Base-by-base conservation (phyloP, 2,888 invertebrate species). In the Sphecodes monilicornis region DNA sequence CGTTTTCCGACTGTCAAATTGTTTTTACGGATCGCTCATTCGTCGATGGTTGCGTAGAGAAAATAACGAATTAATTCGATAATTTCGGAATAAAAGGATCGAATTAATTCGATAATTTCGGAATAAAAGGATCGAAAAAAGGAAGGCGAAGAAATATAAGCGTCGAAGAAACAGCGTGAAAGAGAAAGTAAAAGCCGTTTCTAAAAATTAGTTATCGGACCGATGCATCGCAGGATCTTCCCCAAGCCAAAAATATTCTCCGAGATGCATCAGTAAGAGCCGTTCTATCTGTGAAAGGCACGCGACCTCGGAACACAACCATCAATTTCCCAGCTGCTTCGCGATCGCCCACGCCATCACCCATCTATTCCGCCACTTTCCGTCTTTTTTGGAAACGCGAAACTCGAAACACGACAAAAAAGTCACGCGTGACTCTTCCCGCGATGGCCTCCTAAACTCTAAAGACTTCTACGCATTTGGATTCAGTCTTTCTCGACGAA, bases 291-390 rank as follows among this genome's bases (percentile, higher is more conserved):
- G 54, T 78, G 64, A 71, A 76, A 68, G 80, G 78, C 86, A 64
- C 76, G 81, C 73, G 85, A 86, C 85, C 80, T 86, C 85, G 78
- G 57, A 57, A 46, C 64, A 46, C 32, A 76, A 85, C 46, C 78
- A 54, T 76, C 57, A 79, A 78, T 69, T 69, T 32, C 16, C 54
- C 32, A 64, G 41, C 69, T 76, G 60, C 60, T 50, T 75, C 74
- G 36, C 70, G 78, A 84, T 85, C 81, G 78, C 86, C 86, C 85
- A 86, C 86, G 78, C 76, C 16, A n/a, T 74, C 41, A 70, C 32
- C 64, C 64, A 64, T 75, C 74, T 77, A 80, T 74, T 72, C 46
- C 32, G 36, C 46, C 72, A 36, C 80, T 29, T 76, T 43, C 60
- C 64, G 39, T 66, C 41, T 43, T 57, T 54, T 72, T 72, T 18